These are phyloP conservation scores for Delphinus delphis DNA, from an alignment of 2,113 vertebrate species.

Conservation along the genomic window DNA sequence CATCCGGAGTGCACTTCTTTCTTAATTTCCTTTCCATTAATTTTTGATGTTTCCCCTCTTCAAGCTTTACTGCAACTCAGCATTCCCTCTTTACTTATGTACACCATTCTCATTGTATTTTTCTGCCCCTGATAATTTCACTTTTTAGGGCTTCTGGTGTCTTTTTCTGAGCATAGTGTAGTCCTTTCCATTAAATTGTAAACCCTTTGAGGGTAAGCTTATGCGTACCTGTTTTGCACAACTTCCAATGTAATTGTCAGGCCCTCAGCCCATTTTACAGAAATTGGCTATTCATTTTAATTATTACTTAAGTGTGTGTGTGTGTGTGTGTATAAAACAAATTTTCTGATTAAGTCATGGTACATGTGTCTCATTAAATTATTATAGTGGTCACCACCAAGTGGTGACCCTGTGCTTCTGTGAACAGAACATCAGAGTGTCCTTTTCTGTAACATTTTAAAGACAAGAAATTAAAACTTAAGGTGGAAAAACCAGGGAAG, in stretches of 20 bases:
- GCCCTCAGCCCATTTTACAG: not conserved
- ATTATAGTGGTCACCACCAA: not conserved
- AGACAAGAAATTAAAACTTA: slow-evolving; percentile 13
- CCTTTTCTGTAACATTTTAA: not conserved
- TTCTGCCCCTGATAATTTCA: not conserved
- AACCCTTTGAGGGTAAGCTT: not conserved
- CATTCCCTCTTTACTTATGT: not conserved
- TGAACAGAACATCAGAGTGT: not conserved
- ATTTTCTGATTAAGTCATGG: not conserved
- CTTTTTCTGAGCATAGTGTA: not conserved
- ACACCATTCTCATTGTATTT: not conserved
- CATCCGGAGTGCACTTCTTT: not conserved
- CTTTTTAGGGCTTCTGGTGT: not conserved
- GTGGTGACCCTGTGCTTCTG: not conserved
- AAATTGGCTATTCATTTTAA: not conserved
- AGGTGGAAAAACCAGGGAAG: not conserved
- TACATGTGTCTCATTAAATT: not conserved
- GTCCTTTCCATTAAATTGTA: not conserved
- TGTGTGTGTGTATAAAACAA: not conserved
- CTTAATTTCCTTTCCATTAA: not conserved
- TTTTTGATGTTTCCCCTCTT: not conserved
- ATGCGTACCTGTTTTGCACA: not conserved
- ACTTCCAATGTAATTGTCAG: not conserved
- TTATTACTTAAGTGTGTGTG: not conserved
- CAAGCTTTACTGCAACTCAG: not conserved